Conservation (phyloP, 1,140 invertebrate genomes). For the Lepidurus apus region DNA sequence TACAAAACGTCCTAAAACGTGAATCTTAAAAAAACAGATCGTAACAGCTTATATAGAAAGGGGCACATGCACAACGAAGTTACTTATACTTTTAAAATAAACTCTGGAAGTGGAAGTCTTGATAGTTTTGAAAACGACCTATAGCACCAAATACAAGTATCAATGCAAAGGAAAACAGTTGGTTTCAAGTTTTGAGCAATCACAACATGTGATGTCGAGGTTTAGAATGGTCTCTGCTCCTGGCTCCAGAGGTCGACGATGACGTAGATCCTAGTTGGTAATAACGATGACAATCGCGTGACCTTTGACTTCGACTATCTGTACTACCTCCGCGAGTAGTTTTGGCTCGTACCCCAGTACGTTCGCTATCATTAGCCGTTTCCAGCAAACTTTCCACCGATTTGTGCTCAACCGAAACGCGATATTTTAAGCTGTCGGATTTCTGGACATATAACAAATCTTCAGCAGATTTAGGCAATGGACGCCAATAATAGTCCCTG, state of each 20-base stretch:
- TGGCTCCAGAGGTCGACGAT: not conserved
- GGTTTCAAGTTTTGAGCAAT: not conserved
- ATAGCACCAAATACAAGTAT: not conserved
- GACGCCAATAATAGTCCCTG: not conserved
- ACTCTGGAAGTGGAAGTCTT: too few species aligned
- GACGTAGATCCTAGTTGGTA: not conserved
- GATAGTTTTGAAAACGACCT: too few species aligned
- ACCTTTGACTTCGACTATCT: constrained; percentile 4
- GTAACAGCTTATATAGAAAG: not conserved
- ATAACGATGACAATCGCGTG: not conserved
- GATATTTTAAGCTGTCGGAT: not conserved
- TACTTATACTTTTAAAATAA: not conserved
- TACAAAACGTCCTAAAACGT: not conserved
- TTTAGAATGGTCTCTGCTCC: constrained; percentile 1
- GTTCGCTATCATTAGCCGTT: not conserved
- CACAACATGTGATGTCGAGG: not conserved
- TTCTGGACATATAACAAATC: not conserved
- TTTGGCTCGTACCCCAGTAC: constrained; percentile 7
- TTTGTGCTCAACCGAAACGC: constrained; percentile 1
- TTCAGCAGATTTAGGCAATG: not conserved
- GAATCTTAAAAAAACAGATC: not conserved
- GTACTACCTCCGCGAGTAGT: constrained; percentile 6
- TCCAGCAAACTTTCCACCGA: constrained; percentile 7
- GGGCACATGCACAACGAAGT: not conserved
- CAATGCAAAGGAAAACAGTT: not conserved